Evolutionary conservation across 2,113 vertebrate genomes (phyloP).

Genomic region (Solea senegalensis): DNA sequence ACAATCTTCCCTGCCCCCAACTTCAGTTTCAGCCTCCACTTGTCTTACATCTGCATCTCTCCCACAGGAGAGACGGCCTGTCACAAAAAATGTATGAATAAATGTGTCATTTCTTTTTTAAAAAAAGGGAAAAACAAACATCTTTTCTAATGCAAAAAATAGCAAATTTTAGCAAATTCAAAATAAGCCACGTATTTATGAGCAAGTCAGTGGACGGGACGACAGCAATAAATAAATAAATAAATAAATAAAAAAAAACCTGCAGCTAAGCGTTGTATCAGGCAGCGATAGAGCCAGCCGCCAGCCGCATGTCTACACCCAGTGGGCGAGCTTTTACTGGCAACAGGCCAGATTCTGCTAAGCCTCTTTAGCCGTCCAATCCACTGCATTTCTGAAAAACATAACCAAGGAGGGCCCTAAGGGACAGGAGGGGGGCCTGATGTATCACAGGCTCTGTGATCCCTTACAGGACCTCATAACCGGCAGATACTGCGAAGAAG

Average conservation of each 20-base stretch:
- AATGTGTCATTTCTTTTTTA: not conserved
- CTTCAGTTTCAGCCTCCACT: slow-evolving; percentile 27
- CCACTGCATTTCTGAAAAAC: slow-evolving; percentile 63
- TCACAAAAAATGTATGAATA: slow-evolving; percentile 2
- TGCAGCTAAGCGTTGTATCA: slow-evolving; percentile 21
- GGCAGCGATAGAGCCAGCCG: slow-evolving; percentile 23
- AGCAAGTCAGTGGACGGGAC: not conserved
- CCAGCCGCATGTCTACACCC: slow-evolving; percentile 29
- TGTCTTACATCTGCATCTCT: slow-evolving; percentile 44
- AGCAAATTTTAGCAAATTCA: not conserved
- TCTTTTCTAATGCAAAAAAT: not conserved
- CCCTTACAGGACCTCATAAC: slow-evolving; percentile 56
- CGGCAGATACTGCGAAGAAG: slow-evolving; percentile 38
- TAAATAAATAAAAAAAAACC: too few relatives aligned
- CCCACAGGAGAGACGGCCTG: slow-evolving; percentile 7
- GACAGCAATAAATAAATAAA: not conserved
- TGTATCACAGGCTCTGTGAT: slow-evolving; percentile 47
- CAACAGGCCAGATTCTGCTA: slow-evolving; percentile 65
- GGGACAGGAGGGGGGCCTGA: slow-evolving; percentile 50
- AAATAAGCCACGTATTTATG: not conserved
- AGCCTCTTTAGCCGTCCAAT: slow-evolving; percentile 79
- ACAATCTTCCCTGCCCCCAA: slow-evolving; percentile 67
- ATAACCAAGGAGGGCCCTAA: slow-evolving; percentile 58
- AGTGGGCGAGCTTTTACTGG: slow-evolving; percentile 62
- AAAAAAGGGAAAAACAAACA: not conserved